A percentile compares a stretch with the other conserved stretches of the same genome.
Conservation (phyloP, 2,113 vertebrate species). For the Octodon degus region DNA sequence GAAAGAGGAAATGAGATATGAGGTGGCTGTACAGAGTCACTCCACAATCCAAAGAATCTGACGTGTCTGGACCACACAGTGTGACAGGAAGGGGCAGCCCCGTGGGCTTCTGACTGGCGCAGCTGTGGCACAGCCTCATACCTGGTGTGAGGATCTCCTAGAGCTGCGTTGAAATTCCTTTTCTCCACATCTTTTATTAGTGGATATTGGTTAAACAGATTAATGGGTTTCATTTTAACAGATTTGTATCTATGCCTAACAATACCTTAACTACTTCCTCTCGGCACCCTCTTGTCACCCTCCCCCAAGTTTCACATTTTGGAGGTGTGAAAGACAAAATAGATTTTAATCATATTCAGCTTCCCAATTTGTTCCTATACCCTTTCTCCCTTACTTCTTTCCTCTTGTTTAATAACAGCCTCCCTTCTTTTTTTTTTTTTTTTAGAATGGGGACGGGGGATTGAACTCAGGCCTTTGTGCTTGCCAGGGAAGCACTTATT, state of each 20-base stretch:
- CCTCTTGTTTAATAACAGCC: not conserved
- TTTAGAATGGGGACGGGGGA: too few relatives aligned
- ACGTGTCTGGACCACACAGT: not conserved
- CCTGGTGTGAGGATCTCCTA: not conserved
- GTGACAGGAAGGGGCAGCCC: not conserved
- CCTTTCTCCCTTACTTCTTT: not conserved
- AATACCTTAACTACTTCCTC: not conserved
- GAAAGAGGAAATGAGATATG: not conserved
- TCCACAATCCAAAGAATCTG: not conserved
- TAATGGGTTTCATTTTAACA: not conserved
- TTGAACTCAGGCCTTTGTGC: too few relatives aligned
- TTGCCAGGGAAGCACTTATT: too few relatives aligned
- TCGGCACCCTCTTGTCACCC: not conserved
- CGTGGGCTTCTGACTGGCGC: too few relatives aligned
- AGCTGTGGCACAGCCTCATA: fast-evolving
- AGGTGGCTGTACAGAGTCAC: not conserved
- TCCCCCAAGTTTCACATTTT: not conserved
- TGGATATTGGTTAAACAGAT: not conserved
- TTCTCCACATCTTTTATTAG: not conserved
- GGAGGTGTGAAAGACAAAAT: not conserved
- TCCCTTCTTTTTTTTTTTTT: too few relatives aligned
- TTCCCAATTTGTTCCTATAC: not conserved
- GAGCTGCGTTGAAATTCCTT: not conserved
- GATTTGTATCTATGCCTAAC: not conserved
- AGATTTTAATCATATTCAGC: not conserved